Percentiles rank a stretch among this genome's conserved stretches.
These are phyloP conservation scores for Pseudopodoces humilis DNA, from an alignment of 2,113 vertebrate species.

Conservation along the genomic window DNA sequence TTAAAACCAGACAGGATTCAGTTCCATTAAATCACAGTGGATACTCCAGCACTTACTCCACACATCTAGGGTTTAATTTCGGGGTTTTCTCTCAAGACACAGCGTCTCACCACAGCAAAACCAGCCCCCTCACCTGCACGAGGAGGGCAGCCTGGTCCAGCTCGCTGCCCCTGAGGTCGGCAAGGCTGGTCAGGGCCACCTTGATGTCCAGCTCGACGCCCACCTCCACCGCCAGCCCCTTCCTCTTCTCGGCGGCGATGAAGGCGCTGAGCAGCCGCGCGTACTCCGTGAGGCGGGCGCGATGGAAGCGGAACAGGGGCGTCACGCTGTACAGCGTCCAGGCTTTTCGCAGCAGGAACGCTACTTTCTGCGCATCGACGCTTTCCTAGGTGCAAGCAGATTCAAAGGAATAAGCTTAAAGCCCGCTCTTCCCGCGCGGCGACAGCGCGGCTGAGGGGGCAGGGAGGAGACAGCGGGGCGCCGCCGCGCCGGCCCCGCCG, in stretches of 20 bases:
- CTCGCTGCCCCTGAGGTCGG: conserved; percentile 73
- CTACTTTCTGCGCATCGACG: conserved; percentile 68
- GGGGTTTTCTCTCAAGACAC: no score
- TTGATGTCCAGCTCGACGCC: conserved; percentile 74
- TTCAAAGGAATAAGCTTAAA: background rate
- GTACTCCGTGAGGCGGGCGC: conserved; percentile 78
- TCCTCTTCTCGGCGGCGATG: conserved; percentile 84
- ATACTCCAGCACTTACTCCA: background rate
- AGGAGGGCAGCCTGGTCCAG: conserved; percentile 81
- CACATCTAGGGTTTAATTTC: rapidly evolving
- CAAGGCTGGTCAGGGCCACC: conserved; percentile 77
- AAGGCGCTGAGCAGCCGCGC: conserved; percentile 80
- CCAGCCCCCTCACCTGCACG: conserved; percentile 78
- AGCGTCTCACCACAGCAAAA: background rate
- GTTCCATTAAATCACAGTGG: background rate
- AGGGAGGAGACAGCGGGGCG: no score
- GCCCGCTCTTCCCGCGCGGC: background rate
- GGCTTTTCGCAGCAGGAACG: conserved; percentile 78
- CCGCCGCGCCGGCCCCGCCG: background rate
- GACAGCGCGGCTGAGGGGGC: background rate
- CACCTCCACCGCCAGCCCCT: conserved; percentile 81
- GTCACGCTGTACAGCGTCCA: conserved; percentile 91
- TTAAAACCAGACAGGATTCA: background rate
- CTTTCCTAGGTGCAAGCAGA: conserved; percentile 55
- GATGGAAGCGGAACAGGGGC: conserved; percentile 84